Evolutionary conservation across 2,888 invertebrate genomes (phyloP).

Genomic region (Coelopa pilipes): DNA sequence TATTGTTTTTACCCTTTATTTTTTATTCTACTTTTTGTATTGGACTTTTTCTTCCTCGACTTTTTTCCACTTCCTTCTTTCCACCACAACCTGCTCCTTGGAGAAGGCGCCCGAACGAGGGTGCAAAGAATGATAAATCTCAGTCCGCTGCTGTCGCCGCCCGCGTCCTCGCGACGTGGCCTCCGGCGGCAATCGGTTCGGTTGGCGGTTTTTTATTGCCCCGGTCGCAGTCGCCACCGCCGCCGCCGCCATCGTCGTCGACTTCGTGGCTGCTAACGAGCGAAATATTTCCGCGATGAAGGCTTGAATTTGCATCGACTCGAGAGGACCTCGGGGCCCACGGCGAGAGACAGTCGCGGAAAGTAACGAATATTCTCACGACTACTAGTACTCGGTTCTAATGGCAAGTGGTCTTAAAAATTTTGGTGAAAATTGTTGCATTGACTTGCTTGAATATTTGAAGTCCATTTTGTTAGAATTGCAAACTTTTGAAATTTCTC

Average conservation of each 20-base stretch:
- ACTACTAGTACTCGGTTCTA: too few relatives aligned
- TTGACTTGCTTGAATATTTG: too few relatives aligned
- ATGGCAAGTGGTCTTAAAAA: too few relatives aligned
- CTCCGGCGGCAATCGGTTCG: neutral
- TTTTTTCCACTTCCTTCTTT: conserved; percentile 3
- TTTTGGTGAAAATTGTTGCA: too few relatives aligned
- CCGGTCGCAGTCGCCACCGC: too few relatives aligned
- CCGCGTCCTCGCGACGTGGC: neutral
- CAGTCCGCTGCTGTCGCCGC: conserved; percentile 8
- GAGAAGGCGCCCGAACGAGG: neutral
- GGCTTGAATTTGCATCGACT: too few relatives aligned
- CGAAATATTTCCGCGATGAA: conserved; percentile 12
- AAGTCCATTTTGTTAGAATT: too few relatives aligned
- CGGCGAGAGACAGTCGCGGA: too few relatives aligned
- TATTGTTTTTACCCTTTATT: neutral
- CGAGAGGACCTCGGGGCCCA: too few relatives aligned
- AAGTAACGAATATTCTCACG: too few relatives aligned
- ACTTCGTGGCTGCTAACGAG: conserved; percentile 24
- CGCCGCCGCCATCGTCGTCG: too few relatives aligned
- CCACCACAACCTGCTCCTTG: conserved; percentile 12
- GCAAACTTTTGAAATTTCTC: too few relatives aligned
- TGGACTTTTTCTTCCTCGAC: neutral
- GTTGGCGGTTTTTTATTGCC: neutral
- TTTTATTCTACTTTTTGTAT: neutral
- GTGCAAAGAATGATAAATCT: conserved; percentile 28